These are phyloP conservation scores for Glossophaga mutica DNA, from an alignment of 2,797 vertebrate genomes.

Conservation along the genomic window DNA sequence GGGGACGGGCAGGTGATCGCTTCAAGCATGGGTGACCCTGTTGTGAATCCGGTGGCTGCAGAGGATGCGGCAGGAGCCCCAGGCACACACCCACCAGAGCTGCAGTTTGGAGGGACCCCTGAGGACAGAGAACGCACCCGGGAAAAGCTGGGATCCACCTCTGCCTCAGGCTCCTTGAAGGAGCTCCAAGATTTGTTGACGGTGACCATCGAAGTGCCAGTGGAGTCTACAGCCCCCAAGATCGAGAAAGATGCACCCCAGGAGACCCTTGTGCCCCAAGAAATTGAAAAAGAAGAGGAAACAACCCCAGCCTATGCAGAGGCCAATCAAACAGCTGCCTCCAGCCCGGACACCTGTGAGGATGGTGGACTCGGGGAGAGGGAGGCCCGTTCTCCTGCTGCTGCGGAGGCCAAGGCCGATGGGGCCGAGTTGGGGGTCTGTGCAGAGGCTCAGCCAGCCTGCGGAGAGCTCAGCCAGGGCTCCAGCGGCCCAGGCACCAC, in stretches of 20 bases:
- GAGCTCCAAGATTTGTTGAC: slow-evolving; percentile 80
- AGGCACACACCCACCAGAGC: neutral
- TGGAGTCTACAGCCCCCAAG: neutral
- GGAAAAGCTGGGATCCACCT: neutral
- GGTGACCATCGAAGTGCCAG: slow-evolving; percentile 62
- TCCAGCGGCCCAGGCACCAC: neutral
- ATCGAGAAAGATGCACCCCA: slow-evolving; percentile 27
- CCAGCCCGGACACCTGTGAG: neutral
- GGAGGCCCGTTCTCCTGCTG: neutral
- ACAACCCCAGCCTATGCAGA: neutral
- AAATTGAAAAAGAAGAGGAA: neutral
- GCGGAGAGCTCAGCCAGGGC: neutral
- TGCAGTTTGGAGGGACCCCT: neutral
- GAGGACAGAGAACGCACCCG: neutral
- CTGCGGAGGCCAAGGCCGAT: neutral
- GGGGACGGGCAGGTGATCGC: neutral
- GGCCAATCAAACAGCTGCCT: neutral
- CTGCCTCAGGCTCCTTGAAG: slow-evolving; percentile 69
- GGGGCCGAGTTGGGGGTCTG: neutral
- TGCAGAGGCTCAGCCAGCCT: slow-evolving; percentile 1
- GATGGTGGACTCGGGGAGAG: neutral
- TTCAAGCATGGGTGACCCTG: neutral
- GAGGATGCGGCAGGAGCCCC: slow-evolving; percentile 20
- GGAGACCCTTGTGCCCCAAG: slow-evolving; percentile 52
- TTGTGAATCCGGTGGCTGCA: slow-evolving; percentile 44